Evolutionary conservation across 2,113 vertebrate genomes (phyloP).

Genomic region (Cygnus buccinator): DNA sequence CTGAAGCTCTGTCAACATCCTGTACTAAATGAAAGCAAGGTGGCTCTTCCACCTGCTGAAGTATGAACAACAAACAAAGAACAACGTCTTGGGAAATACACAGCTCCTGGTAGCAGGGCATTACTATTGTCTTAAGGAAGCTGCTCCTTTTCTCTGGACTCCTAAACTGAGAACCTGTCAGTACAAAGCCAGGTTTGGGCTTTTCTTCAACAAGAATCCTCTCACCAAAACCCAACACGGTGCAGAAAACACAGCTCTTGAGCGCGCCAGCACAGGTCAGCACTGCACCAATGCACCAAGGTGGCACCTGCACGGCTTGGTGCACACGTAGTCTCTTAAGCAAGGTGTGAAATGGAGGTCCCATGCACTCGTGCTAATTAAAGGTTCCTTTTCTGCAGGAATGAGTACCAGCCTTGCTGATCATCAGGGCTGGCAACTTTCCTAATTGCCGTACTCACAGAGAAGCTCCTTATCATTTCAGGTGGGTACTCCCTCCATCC

Average conservation of each 20-base stretch:
- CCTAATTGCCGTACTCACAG: accelerated
- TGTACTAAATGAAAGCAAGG: slow-evolving; percentile 1
- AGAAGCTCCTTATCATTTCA: not conserved
- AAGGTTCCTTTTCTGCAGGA: not conserved
- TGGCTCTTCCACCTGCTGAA: slow-evolving; percentile 13
- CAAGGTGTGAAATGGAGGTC: not conserved
- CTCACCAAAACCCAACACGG: not conserved
- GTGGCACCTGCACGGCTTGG: not conserved
- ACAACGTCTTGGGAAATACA: not conserved
- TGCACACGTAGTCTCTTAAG: not conserved
- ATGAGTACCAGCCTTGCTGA: not conserved
- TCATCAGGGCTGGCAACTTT: not conserved
- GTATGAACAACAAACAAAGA: not conserved
- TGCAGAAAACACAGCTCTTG: not conserved
- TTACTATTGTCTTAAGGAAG: not conserved
- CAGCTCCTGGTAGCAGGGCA: not conserved
- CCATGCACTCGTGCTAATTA: not conserved
- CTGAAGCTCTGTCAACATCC: not conserved
- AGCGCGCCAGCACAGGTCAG: accelerated
- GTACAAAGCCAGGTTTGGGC: not conserved
- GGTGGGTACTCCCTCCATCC: not conserved
- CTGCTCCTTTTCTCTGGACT: not conserved
- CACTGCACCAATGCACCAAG: not conserved
- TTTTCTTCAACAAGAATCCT: not conserved
- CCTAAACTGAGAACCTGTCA: not conserved